Evolutionary conservation across 2,888 invertebrate genomes (phyloP).

Genomic region (Deilephila porcellus): DNA sequence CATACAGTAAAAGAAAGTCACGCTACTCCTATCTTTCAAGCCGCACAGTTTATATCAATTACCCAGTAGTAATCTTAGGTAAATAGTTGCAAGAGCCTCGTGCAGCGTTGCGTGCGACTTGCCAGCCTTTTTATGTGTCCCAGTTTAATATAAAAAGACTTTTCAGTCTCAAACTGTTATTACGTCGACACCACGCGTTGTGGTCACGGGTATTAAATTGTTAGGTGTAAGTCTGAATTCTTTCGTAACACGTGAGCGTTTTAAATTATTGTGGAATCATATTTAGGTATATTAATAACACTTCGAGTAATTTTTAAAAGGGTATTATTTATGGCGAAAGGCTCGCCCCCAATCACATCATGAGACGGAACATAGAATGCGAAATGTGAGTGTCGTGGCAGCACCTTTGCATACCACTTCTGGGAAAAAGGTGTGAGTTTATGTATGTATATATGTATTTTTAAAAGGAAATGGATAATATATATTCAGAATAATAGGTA

Average conservation of each 20-base stretch:
- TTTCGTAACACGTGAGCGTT: slow-evolving; percentile 39
- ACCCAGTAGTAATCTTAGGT: slow-evolving; percentile 15
- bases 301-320: too few species aligned
- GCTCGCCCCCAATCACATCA: too few species aligned
- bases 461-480: too few species aligned
- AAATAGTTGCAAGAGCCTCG: slow-evolving; percentile 21
- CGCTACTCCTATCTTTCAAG: not conserved
- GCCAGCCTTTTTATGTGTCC: slow-evolving; percentile 44
- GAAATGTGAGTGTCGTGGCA: too few species aligned
- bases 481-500: too few species aligned
- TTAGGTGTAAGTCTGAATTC: slow-evolving; percentile 43
- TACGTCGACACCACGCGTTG: slow-evolving; percentile 48
- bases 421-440: too few species aligned
- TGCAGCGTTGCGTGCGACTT: slow-evolving; percentile 41
- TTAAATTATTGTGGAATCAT: not conserved
- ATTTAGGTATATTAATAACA: too few species aligned
- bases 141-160: slow-evolving; percentile 46
- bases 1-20: not conserved
- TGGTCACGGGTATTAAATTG: slow-evolving; percentile 34
- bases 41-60: slow-evolving; percentile 11
- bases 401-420: too few species aligned
- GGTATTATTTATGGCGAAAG: too few species aligned
- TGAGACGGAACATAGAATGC: too few species aligned
- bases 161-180: slow-evolving; percentile 47
- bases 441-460: too few species aligned